Percentiles rank a stretch among this genome's conserved stretches.
phyloP scores from a whole-genome alignment of 2,113 vertebrate genomes.

The Sakesphorus luctuosus region DNA sequence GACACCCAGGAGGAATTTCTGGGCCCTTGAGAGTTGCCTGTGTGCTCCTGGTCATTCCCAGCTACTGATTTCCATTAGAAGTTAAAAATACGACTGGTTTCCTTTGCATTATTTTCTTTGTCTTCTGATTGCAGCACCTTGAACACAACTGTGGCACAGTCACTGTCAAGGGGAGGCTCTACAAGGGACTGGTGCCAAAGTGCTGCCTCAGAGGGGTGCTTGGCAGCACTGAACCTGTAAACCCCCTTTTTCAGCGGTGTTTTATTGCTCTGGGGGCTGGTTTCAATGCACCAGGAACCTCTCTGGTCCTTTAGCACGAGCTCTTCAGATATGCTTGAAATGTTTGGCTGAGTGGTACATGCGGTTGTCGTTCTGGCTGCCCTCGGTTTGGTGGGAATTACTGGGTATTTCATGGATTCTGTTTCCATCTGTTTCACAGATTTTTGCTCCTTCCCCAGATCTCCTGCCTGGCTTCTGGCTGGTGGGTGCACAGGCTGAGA shows the following conservation, averaged over 20 bases:
- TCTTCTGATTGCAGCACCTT: background rate
- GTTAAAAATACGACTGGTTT: background rate
- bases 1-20: background rate
- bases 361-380: background rate
- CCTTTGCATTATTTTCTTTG: background rate
- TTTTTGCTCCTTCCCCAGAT: slow-evolving; percentile 3
- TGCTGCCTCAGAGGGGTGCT: background rate
- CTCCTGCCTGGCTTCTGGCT: background rate
- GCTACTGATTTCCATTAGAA: background rate
- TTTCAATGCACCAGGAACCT: background rate
- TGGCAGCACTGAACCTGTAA: background rate
- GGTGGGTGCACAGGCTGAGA: background rate
- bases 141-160: background rate
- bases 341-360: background rate
- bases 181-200: background rate
- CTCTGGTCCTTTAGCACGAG: background rate
- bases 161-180: fast-evolving
- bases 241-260: background rate
- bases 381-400: slow-evolving; percentile 12
- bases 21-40: background rate
- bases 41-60: background rate
- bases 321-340: background rate
- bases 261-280: background rate
- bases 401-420: background rate
- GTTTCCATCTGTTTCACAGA: slow-evolving; percentile 30